Percentiles rank a stretch among this genome's conserved stretches.
These are phyloP conservation scores for Petroica traversi DNA, from an alignment of 2,113 vertebrate species.

Conservation along the genomic window DNA sequence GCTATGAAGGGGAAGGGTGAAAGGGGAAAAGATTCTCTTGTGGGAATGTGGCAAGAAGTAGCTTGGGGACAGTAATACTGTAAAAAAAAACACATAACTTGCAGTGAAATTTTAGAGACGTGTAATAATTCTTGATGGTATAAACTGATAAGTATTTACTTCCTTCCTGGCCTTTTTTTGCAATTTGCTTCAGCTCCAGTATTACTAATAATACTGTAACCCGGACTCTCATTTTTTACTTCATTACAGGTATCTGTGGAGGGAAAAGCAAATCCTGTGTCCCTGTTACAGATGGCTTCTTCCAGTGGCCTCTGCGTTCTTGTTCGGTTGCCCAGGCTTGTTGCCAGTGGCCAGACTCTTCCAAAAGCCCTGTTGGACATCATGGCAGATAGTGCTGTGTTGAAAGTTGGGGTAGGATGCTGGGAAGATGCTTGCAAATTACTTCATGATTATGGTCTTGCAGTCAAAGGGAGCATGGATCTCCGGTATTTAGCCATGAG, in stretches of 20 bases:
- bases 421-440: conserved; percentile 91
- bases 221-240: not conserved
- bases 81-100: not conserved
- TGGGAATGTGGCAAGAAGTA: not conserved
- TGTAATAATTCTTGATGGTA: not conserved
- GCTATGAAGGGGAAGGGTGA: not conserved
- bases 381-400: conserved; percentile 77
- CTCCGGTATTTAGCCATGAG: conserved; percentile 87
- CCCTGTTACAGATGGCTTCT: conserved; percentile 89
- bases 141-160: not conserved
- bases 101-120: not conserved
- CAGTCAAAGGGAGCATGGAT: conserved; percentile 84
- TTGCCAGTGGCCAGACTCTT: conserved; percentile 63
- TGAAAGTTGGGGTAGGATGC: conserved; percentile 95
- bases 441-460: conserved; percentile 83
- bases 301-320: conserved; percentile 87
- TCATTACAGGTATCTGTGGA: conserved; percentile 83
- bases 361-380: conserved; percentile 83
- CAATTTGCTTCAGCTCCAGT: not conserved
- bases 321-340: conserved; percentile 83
- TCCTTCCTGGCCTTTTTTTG: not conserved
- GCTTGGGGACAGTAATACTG: not conserved
- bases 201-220: not conserved
- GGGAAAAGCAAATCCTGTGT: conserved; percentile 82
- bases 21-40: not conserved